Evolutionary conservation across 37 sponge, comb jelly and placozoan species (phyloP).

Genomic region (Trichoplax adhaerens): DNA sequence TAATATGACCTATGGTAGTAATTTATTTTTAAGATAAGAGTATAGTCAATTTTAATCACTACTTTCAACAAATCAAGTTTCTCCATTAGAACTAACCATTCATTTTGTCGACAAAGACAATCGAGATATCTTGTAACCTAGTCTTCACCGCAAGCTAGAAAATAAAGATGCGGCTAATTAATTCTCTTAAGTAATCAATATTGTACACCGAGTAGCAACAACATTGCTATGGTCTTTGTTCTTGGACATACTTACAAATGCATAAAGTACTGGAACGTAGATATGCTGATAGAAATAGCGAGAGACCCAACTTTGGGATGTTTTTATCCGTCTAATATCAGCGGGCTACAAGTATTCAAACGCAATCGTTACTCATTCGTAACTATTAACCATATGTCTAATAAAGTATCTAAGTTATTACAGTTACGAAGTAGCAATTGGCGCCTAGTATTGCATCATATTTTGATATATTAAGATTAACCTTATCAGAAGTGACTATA

Average conservation of each 20-base stretch:
- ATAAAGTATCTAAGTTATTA: no score
- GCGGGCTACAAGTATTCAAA: not conserved
- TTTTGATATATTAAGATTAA: conserved; percentile 2
- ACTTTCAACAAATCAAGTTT: not conserved
- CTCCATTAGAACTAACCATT: conserved; percentile 16
- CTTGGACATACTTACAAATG: conserved; percentile 33
- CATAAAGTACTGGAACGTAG: conserved; percentile 79
- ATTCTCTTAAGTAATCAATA: no score
- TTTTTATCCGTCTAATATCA: conserved; percentile 81
- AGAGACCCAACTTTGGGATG: conserved; percentile 61
- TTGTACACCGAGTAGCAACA: no score
- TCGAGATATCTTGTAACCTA: conserved; percentile 62
- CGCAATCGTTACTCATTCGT: no score
- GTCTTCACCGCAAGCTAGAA: conserved; percentile 70
- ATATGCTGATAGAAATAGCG: conserved; percentile 83
- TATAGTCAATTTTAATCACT: not conserved
- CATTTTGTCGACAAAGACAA: conserved; percentile 33
- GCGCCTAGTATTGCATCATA: no score
- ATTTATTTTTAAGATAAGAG: not conserved
- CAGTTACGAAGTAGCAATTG: no score
- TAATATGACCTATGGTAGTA: conserved; percentile 35
- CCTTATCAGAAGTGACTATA: conserved; percentile 50
- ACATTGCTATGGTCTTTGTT: no score
- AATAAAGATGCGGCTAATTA: not conserved
- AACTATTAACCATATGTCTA: no score